Evolutionary conservation across 1,140 invertebrate genomes (phyloP).

Genomic region (Platorchestia sp.): DNA sequence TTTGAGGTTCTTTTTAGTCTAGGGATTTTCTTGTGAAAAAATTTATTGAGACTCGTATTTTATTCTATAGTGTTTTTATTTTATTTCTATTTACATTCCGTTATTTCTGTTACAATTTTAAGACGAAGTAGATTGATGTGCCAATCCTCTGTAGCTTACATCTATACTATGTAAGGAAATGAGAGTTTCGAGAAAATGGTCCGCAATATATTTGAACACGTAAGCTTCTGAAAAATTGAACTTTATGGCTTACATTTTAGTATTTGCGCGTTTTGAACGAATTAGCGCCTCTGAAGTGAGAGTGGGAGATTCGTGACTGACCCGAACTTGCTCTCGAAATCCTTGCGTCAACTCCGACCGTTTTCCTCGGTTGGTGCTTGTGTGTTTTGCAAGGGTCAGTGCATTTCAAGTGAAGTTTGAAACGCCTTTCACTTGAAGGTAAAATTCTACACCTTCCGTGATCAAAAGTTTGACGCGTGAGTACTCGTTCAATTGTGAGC

Average conservation of each 20-base stretch:
- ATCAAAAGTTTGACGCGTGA: background rate
- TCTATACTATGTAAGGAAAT: background rate
- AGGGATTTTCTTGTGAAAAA: no score
- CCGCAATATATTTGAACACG: background rate
- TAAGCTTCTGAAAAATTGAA: background rate
- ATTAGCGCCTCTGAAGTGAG: background rate
- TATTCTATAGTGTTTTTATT: no score
- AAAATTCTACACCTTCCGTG: slow-evolving; percentile 24
- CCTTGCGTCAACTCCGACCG: background rate
- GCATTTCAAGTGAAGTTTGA: background rate
- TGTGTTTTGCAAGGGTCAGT: slow-evolving; percentile 23
- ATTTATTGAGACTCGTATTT: no score
- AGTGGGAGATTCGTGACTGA: background rate
- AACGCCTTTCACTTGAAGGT: slow-evolving; percentile 5
- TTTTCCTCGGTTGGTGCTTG: background rate
- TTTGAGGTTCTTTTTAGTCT: no score
- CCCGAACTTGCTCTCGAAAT: background rate
- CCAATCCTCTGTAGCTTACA: background rate
- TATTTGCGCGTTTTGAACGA: background rate
- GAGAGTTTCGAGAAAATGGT: background rate
- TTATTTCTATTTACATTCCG: no score
- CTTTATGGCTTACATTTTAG: background rate
- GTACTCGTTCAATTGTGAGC: background rate
- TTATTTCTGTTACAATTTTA: no score
- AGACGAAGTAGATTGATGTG: no score